Percentiles rank a stretch among this genome's conserved stretches.
These are phyloP conservation scores for Parthenolecanium corni DNA, from an alignment of 2,888 invertebrate species.

Conservation along the genomic window DNA sequence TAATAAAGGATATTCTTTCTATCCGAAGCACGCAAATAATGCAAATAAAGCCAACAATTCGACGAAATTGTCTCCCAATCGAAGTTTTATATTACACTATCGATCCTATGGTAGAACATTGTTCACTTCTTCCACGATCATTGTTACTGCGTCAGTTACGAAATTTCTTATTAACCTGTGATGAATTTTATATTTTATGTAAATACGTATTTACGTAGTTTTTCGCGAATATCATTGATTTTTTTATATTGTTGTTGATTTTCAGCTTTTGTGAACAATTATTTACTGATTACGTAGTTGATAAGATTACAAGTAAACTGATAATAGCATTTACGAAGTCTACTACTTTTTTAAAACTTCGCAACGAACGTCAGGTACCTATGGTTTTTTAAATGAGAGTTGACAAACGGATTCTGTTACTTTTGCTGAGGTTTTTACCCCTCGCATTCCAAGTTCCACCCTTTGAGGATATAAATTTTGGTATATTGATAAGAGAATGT, in stretches of 20 bases:
- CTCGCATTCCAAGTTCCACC: too few relatives aligned
- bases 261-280: neutral
- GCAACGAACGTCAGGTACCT: too few relatives aligned
- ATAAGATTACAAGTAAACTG: too few relatives aligned
- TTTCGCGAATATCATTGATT: neutral
- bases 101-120: neutral
- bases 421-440: too few relatives aligned
- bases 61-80: conserved; percentile 16
- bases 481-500: too few relatives aligned
- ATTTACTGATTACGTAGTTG: neutral
- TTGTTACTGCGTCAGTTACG: conserved; percentile 6
- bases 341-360: too few relatives aligned
- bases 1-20: conserved; percentile 1
- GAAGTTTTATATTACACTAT: conserved; percentile 6
- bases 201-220: neutral
- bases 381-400: too few relatives aligned
- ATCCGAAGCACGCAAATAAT: conserved; percentile 8
- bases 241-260: conserved; percentile 7
- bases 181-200: conserved; percentile 19
- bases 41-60: conserved; percentile 13
- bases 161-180: conserved; percentile 15
- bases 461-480: too few relatives aligned
- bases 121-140: neutral
- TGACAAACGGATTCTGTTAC: too few relatives aligned
- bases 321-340: too few relatives aligned